phyloP scores from a whole-genome alignment of 2,113 vertebrate species.

The Anolis sagrei region DNA sequence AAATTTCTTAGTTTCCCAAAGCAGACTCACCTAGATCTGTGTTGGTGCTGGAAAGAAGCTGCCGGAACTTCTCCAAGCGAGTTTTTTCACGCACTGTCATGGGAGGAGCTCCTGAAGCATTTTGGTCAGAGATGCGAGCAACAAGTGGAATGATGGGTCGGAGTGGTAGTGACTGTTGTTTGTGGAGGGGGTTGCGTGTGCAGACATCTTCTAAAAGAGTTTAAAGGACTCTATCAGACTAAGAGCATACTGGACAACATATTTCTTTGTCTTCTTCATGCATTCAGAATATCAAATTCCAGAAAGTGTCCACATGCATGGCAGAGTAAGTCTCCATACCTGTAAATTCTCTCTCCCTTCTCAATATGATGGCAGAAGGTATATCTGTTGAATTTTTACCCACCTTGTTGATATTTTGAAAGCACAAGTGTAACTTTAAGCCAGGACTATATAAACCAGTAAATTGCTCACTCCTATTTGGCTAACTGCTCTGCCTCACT shows the following conservation, averaged over 20 bases:
- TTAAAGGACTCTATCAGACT: conserved; percentile 21
- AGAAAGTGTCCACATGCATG: neutral
- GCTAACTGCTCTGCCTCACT: neutral
- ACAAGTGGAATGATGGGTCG: conserved; percentile 94
- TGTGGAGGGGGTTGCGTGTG: conserved; percentile 85
- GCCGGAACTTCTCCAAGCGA: conserved; percentile 93
- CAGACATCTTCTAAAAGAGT: conserved; percentile 73
- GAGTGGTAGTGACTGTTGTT: conserved; percentile 92
- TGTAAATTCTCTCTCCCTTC: neutral
- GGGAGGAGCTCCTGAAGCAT: conserved; percentile 92
- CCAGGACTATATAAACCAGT: neutral
- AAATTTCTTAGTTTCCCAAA: neutral
- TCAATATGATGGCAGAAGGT: neutral
- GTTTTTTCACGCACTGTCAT: conserved; percentile 96
- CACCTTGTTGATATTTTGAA: neutral
- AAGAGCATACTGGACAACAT: conserved; percentile 7
- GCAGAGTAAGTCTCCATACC: neutral
- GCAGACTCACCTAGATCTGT: conserved; percentile 90
- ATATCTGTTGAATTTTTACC: conserved; percentile 6
- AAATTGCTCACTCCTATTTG: neutral
- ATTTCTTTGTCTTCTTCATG: neutral
- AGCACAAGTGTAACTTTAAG: neutral
- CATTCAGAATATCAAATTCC: neutral
- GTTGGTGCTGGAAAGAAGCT: conserved; percentile 91
- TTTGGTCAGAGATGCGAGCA: conserved; percentile 97